Percentiles rank a stretch among this genome's conserved stretches.
These are phyloP conservation scores for Ciconia maguari DNA, from an alignment of 2,113 vertebrate species.

Conservation along the genomic window DNA sequence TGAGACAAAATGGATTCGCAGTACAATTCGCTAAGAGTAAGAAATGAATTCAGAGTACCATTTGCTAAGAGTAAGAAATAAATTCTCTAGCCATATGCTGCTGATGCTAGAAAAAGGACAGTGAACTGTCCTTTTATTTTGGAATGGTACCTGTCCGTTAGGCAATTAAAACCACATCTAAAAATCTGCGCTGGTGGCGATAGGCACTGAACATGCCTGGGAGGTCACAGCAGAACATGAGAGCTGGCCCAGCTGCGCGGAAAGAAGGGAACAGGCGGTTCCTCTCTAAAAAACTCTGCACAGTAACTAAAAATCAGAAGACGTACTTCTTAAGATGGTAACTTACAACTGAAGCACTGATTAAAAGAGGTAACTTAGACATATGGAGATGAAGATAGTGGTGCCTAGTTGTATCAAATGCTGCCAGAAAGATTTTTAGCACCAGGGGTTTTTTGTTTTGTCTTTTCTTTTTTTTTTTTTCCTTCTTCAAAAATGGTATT, in stretches of 20 bases:
- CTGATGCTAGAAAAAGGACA: neutral
- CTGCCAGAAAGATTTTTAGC: slow-evolving; percentile 37
- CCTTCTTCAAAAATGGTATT: neutral
- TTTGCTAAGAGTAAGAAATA: neutral
- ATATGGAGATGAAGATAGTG: slow-evolving; percentile 44
- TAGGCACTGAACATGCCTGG: neutral
- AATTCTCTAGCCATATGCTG: neutral
- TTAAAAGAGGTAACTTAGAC: slow-evolving; percentile 49
- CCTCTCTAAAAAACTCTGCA: neutral
- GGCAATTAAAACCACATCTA: neutral
- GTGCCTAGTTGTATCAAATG: neutral
- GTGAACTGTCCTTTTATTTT: neutral
- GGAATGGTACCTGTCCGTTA: neutral
- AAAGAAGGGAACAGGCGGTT: neutral
- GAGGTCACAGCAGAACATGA: neutral
- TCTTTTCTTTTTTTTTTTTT: neutral
- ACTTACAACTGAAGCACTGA: slow-evolving; percentile 24
- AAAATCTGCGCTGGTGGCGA: neutral
- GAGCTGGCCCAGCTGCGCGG: neutral
- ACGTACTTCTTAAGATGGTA: slow-evolving; percentile 7
- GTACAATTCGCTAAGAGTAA: neutral
- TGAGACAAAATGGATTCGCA: neutral
- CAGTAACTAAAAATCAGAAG: slow-evolving; percentile 12
- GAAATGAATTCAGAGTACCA: neutral
- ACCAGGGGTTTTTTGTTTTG: neutral